Conservation (phyloP, 2,797 vertebrate genomes). For the Spinus olivaceus region DNA sequence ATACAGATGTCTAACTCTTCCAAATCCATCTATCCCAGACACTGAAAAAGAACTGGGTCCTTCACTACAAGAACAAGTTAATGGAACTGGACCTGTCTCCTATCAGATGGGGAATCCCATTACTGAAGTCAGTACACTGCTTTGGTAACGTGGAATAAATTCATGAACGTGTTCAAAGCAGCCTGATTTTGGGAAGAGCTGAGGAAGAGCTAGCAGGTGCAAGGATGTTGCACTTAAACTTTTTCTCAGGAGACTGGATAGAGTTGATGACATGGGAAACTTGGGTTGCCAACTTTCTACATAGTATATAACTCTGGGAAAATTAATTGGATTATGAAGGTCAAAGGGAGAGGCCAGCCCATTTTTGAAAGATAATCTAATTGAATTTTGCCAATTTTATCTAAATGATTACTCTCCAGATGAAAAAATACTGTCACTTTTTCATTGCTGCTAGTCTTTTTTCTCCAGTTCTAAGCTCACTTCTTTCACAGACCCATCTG, state of each 20-base stretch:
- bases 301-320: not conserved
- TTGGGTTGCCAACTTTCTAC: constrained; percentile 23
- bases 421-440: not conserved
- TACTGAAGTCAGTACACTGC: not conserved
- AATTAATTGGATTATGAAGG: not conserved
- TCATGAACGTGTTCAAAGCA: not conserved
- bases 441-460: not conserved
- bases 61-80: not conserved
- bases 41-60: not conserved
- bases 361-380: not conserved
- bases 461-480: not conserved
- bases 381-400: not conserved
- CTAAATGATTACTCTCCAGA: not conserved
- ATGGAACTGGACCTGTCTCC: not conserved
- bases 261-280: constrained; percentile 55
- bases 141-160: not conserved
- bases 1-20: not conserved
- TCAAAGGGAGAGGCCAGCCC: not conserved
- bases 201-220: constrained; percentile 24
- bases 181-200: not conserved
- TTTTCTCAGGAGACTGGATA: not conserved
- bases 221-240: constrained; percentile 10
- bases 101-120: not conserved
- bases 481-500: not conserved
- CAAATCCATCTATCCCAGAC: not conserved